These are phyloP conservation scores for Sternarchorhynchus goeldii DNA, from an alignment of 2,797 vertebrate genomes.

Conservation along the genomic window DNA sequence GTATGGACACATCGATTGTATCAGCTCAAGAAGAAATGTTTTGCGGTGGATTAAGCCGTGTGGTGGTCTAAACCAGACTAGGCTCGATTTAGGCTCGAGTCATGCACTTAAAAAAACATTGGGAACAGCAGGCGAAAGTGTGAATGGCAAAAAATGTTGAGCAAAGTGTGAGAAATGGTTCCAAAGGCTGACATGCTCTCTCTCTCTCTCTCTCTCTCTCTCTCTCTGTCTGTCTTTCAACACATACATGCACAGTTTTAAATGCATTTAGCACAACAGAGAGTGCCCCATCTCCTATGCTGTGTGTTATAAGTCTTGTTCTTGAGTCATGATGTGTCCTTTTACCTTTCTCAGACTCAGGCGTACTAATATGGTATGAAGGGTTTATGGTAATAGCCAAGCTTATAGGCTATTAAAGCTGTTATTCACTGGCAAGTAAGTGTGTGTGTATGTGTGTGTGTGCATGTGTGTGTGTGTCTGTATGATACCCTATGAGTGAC, in stretches of 20 bases:
- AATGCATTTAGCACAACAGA: background rate
- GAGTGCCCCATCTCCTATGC: background rate
- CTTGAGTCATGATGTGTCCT: background rate
- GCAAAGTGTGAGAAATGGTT: background rate
- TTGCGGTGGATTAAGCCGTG: background rate
- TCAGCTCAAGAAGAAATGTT: background rate
- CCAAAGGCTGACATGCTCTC: background rate
- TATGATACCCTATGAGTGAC: constrained; percentile 9
- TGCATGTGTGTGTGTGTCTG: constrained; percentile 29
- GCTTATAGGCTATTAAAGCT: constrained; percentile 77
- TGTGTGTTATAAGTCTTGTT: background rate
- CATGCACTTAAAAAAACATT: background rate
- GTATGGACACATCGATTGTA: background rate
- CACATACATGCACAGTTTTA: background rate
- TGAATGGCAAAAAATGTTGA: background rate
- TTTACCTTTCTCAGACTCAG: constrained; percentile 41
- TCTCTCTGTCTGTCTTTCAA: background rate
- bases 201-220: no score
- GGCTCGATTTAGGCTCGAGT: background rate
- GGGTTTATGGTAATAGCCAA: constrained; percentile 76
- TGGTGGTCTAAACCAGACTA: background rate
- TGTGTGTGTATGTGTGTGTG: constrained; percentile 18
- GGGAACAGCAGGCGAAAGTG: background rate
- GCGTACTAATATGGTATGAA: constrained; percentile 71
- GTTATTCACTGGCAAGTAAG: constrained; percentile 74